Conservation (phyloP, 1,140 invertebrate genomes). For the Platyura marginata region DNA sequence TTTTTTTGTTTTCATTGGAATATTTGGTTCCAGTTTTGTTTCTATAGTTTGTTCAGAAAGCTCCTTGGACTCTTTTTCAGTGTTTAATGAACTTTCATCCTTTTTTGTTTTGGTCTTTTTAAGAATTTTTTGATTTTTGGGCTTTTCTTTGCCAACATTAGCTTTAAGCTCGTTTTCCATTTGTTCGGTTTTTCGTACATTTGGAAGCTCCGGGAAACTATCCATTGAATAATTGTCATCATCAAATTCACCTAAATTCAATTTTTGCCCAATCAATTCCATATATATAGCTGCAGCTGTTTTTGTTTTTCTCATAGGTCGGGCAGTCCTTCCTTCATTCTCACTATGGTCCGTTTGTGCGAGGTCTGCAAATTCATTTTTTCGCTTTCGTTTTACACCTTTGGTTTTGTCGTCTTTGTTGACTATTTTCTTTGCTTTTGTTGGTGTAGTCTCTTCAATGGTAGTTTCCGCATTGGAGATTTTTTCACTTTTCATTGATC, state of each 20-base stretch:
- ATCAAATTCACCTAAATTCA: constrained; percentile 35
- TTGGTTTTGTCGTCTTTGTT: constrained; percentile 1
- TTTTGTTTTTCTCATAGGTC: constrained; percentile 52
- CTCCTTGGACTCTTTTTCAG: constrained; percentile 8
- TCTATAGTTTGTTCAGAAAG: constrained; percentile 5
- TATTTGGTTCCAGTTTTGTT: constrained; percentile 1
- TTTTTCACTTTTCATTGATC: no score
- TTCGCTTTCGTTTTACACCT: background rate
- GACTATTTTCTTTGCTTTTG: no score
- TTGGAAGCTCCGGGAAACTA: constrained; percentile 46
- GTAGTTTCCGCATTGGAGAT: no score
- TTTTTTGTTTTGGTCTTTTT: constrained; percentile 2
- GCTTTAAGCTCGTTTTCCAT: constrained; percentile 39
- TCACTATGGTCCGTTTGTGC: constrained; percentile 7
- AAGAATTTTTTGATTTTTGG: background rate
- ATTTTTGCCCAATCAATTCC: constrained; percentile 50
- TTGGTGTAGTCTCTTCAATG: no score
- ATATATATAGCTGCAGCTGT: constrained; percentile 56
- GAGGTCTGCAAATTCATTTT: constrained; percentile 1
- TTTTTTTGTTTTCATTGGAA: constrained; percentile 7
- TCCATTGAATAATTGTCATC: constrained; percentile 39
- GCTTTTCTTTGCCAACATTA: constrained; percentile 20
- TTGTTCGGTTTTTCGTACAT: constrained; percentile 36
- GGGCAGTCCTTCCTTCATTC: constrained; percentile 13
- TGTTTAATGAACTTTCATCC: constrained; percentile 7